Evolutionary conservation across 2,113 vertebrate genomes (phyloP), one percentile per base, ranked within the genome.

Genomic region (Geothlypis trichas): DNA sequence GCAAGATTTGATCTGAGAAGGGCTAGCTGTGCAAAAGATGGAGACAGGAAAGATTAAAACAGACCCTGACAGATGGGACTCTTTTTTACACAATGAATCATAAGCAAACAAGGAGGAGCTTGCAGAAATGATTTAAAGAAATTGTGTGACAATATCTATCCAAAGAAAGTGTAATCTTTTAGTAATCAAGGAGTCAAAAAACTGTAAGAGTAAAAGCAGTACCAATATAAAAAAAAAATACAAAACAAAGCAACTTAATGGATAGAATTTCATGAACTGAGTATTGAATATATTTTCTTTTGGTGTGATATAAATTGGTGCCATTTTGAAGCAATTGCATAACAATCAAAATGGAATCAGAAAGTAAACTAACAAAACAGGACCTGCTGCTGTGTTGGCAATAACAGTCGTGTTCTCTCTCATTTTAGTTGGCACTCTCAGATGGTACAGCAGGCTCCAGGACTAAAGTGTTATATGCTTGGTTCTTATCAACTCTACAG

Each of bases 311-410:
- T 39, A 72, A 92, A 86, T 81, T 74, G 21, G 3, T 86, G 28
- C 4, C 21, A 83, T 91, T 97, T 90, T 86, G 37, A 90, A 93
- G 27, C 37, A 86, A 78, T 88, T 89, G 82, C n/a, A 74, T 19
- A 77, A 24, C 37, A 57, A 74, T 74, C 44, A 87, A 85, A 92
- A 71, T 68, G 19, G 33, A 71, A 90, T 89, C 39, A 83, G 42
- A 87, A 84, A 71, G 15, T 33, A 90, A 91, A 58, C 5, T 58
- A 85, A 85, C 14, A 80, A 41, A 87, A 71, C 5, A 83, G 37
- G 92, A 63, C 9, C n/a, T 89, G 59, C 15, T 8, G 1, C 20
- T 84, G 9, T 62, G 31, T 11, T 93, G 49, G 46, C 46, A 95
- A 5, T 82, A 91, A 59, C 37, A 73, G 33, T 24, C 5, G 2